Base-by-base conservation (phyloP, 2,113 vertebrate species). In the Atractosteus spatula region DNA sequence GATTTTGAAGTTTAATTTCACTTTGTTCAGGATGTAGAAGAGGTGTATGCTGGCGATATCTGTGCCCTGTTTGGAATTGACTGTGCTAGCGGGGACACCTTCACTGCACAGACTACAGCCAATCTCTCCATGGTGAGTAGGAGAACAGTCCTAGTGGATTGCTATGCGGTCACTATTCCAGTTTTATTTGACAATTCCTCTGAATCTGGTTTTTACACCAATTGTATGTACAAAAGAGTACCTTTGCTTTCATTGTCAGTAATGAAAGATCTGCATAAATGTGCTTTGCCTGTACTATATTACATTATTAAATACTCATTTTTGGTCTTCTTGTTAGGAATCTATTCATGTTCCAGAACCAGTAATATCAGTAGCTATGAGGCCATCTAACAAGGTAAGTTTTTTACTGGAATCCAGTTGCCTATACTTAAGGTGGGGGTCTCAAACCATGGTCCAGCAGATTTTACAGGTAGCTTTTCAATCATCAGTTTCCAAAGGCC, bases 1-100 rank as follows among this genome's bases (percentile, higher is more conserved):
- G 0, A 2, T 68, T 1, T 51, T 42, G 7, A 0, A 54, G 5
- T n/a, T 3, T 17, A 44, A 11, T 59, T 16, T 16, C 14, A 71
- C 72, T 55, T 17, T 79, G 55, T 3, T 68, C 69, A 99, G 97
- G 97, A 99, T 79, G 94, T 99, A 0, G 94, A 89, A 1, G 94
- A 95, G 70, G 95, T 91, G 44, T 96, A 93, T 68, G 92, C 96
- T 0, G 97, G 97, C 47, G 97, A 99, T 71, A 99, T 99, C 78
- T 98, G 94, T 79, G 97, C 97, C 0, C 80, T 99, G 69, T 99
- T 99, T 80, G 97, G 97, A 71, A 94, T 99, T 0, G 96, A 99
- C 79, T 99, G 97, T 81, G 96, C 97, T 6, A 99, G 96, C 0
- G 97, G 97, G 77, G 97, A 99, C 79, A 98, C 97, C 0, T 99